Percentiles rank a stretch among this genome's conserved stretches.
Evolutionary conservation across 2,113 vertebrate genomes (phyloP).

Genomic region (Chlorocebus sabaeus): DNA sequence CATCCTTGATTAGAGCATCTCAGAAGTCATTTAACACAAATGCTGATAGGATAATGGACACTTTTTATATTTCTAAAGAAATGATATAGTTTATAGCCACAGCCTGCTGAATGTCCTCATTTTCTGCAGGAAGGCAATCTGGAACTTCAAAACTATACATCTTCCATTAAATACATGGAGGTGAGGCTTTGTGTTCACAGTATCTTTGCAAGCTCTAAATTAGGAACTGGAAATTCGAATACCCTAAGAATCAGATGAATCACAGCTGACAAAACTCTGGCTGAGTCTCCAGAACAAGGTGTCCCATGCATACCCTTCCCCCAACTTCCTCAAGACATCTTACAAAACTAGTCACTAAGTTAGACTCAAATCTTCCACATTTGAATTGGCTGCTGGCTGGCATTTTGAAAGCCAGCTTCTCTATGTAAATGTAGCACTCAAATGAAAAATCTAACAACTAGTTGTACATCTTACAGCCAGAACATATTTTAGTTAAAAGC

Average conservation of each 20-base stretch:
- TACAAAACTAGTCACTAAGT: conserved; percentile 51
- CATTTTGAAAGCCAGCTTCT: conserved; percentile 71
- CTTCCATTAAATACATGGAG: not conserved
- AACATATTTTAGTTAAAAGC: conserved; percentile 76
- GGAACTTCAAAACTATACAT: not conserved
- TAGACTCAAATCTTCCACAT: conserved; percentile 44
- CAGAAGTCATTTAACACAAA: not conserved
- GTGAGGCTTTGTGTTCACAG: not conserved
- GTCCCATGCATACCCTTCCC: conserved; percentile 34
- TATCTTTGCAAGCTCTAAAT: not conserved
- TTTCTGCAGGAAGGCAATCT: conserved; percentile 20
- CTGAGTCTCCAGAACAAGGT: conserved; percentile 56
- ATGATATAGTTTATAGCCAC: not conserved
- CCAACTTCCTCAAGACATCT: not conserved
- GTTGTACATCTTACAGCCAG: conserved; percentile 72
- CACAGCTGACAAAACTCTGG: conserved; percentile 15
- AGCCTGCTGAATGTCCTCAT: not conserved
- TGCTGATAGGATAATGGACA: not conserved
- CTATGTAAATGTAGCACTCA: conserved; percentile 65
- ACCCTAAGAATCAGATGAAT: conserved; percentile 32
- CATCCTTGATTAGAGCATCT: not conserved
- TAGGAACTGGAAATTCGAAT: conserved; percentile 26
- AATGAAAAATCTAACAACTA: conserved; percentile 64
- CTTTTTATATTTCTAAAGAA: not conserved
- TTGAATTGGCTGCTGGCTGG: conserved; percentile 61